These are phyloP conservation scores for Hanleya hanleyi DNA, from an alignment of 2,888 invertebrate genomes.

Conservation along the genomic window DNA sequence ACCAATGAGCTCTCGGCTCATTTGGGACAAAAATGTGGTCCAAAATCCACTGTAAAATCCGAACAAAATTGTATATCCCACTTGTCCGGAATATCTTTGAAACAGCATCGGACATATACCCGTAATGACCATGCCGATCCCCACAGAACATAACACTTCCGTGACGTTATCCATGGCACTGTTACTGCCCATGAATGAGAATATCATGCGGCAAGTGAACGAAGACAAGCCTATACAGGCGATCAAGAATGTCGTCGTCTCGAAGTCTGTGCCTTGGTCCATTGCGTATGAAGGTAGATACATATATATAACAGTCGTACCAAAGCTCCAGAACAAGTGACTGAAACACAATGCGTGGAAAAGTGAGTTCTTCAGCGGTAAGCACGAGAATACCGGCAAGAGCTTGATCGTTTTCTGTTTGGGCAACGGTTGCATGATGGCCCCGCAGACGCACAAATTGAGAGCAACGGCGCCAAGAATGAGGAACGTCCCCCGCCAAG, in stretches of 20 bases:
- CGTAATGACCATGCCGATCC: conserved; percentile 65
- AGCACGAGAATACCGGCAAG: conserved; percentile 59
- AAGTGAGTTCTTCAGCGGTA: conserved; percentile 60
- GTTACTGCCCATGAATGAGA: conserved; percentile 68
- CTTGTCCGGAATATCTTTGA: conserved; percentile 65
- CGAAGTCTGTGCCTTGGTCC: conserved; percentile 53
- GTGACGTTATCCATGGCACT: conserved; percentile 67
- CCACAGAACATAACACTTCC: conserved; percentile 61
- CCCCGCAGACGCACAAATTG: conserved; percentile 64
- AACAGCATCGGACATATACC: conserved; percentile 66
- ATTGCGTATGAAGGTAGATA: conserved; percentile 67
- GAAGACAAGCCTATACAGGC: conserved; percentile 64
- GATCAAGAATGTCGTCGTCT: conserved; percentile 57
- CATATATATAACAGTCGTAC: conserved; percentile 65
- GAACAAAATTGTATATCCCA: conserved; percentile 67
- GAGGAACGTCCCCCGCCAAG: conserved; percentile 62
- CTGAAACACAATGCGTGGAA: conserved; percentile 66
- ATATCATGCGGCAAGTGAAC: conserved; percentile 61
- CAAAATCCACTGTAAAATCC: conserved; percentile 71
- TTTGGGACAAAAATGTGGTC: conserved; percentile 68
- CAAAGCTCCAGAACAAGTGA: conserved; percentile 70
- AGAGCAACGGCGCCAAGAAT: conserved; percentile 59
- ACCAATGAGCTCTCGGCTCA: conserved; percentile 62
- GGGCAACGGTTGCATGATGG: conserved; percentile 55
- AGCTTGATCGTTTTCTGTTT: conserved; percentile 50